Evolutionary conservation across 1,140 invertebrate species (phyloP).

Genomic region (Drosophila nigrodunni): DNA sequence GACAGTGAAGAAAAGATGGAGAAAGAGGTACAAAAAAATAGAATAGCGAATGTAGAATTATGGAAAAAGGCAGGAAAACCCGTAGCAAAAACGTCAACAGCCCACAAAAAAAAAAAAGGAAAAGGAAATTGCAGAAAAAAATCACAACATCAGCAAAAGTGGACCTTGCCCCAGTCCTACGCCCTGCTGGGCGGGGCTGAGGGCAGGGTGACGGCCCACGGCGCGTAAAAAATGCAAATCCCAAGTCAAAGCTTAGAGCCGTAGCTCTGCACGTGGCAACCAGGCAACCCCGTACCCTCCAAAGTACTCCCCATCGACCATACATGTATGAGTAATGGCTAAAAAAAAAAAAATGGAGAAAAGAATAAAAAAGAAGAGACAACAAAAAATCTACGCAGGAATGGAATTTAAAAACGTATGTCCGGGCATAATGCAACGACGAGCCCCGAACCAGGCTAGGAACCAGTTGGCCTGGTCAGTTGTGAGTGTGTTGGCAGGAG

Average conservation of each 20-base stretch:
- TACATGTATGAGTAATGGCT: conserved; percentile 62
- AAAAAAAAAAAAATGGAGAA: conserved; percentile 7
- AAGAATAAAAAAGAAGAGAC: conserved; percentile 2
- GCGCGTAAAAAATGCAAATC: conserved; percentile 81
- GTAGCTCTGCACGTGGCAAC: conserved; percentile 69
- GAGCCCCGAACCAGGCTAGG: conserved; percentile 33
- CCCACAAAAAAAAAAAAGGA: conserved; percentile 14
- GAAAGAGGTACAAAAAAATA: background rate
- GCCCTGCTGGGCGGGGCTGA: background rate
- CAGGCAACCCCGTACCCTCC: conserved; percentile 49
- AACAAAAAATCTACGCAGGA: conserved; percentile 65
- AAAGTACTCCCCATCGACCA: conserved; percentile 13
- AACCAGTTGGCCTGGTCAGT: conserved; percentile 53
- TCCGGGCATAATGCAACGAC: conserved; percentile 78
- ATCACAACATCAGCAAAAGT: conserved; percentile 77
- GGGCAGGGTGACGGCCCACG: conserved; percentile 40
- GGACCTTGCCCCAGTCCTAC: conserved; percentile 37
- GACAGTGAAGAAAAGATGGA: conserved; percentile 23
- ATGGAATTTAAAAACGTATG: conserved; percentile 81
- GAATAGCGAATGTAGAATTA: conserved; percentile 43
- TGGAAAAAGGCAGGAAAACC: conserved; percentile 53
- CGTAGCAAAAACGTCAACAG: conserved; percentile 59
- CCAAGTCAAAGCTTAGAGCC: conserved; percentile 81
- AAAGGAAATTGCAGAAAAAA: conserved; percentile 36
- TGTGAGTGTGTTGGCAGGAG: conserved; percentile 23